Base-by-base conservation (phyloP, 2,888 invertebrate species). In the Dysmachus trigonus region DNA sequence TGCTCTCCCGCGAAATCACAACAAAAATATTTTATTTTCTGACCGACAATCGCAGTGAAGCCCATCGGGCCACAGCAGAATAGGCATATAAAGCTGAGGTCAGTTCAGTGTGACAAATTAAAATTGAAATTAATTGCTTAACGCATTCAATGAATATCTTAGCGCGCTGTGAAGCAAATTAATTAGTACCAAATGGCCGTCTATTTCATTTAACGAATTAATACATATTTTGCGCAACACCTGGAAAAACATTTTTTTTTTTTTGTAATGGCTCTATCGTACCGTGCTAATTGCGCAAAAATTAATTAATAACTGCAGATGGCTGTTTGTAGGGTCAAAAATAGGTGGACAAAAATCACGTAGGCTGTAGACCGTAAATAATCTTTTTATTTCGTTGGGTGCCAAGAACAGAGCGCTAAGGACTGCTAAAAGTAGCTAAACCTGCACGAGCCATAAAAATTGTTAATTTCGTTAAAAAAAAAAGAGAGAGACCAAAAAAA, bases 391-490 rank as follows among this genome's bases (percentile, higher is more conserved):
- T 62, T 62, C 22, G 10, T 6, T 5, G 27, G 27, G 22, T 62
- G 62, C 62, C 62, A 62, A 62, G 27, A 62, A 27, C 62, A 62
- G 22, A 62, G 22, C 47, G 27, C 10, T 27, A 22, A 15, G 62
- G 18, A 22, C 22, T 62, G 10, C 18, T 76, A 38, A 35, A 38
- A 15, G n/a, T 35, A 76, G 33, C 76, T 33, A 22, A 76, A 76
- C 33, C 76, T 76, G 76, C 7, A 35, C 35, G 38, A 38, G 38
- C 8, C 76, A 35, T 76, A 76, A 76, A 76, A 76, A 62, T 76
- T 76, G 22, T 76, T 76, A 76, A 76, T 76, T 76, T 35, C 38
- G 38, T 76, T 76, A 38, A n/a, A 33, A 76, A 73, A 33, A 73
- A 27, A 7, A 62, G 22, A 8, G 22, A n/a, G n/a, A n/a, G n/a